These are phyloP conservation scores for Stomorhina lunata DNA, from an alignment of 2,888 invertebrate species.

Conservation along the genomic window DNA sequence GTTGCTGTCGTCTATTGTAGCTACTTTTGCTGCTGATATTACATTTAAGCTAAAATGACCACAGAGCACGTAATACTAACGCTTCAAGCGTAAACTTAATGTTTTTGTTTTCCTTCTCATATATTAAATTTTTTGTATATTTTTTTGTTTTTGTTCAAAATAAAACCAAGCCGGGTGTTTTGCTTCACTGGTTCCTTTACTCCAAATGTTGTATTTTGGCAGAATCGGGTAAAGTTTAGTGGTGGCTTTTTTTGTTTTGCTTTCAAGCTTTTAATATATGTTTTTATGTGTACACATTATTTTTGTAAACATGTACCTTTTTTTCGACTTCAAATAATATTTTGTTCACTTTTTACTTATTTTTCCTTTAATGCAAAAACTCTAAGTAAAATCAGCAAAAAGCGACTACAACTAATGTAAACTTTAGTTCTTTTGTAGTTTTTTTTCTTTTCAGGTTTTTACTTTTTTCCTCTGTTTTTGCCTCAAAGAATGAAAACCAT, in stretches of 20 bases:
- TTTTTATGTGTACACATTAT: too few relatives aligned
- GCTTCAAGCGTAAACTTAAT: slow-evolving; percentile 62
- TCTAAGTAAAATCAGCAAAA: background rate
- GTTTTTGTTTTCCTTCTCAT: background rate
- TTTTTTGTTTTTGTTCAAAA: background rate
- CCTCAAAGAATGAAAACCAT: slow-evolving; percentile 32
- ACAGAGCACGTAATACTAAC: slow-evolving; percentile 61
- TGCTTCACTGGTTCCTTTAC: slow-evolving; percentile 53
- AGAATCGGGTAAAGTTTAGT: slow-evolving; percentile 14
- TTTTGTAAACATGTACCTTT: slow-evolving; percentile 25
- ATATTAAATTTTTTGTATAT: slow-evolving; percentile 14
- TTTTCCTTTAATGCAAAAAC: background rate
- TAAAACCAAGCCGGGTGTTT: slow-evolving; percentile 57
- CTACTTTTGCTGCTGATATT: slow-evolving; percentile 28
- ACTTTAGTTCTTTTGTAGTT: background rate
- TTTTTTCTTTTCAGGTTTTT: background rate
- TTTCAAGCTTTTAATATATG: too few relatives aligned
- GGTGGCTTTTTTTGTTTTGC: slow-evolving; percentile 16
- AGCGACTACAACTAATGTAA: background rate
- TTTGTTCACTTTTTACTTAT: slow-evolving; percentile 5
- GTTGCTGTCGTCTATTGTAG: slow-evolving; percentile 22
- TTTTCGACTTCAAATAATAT: background rate
- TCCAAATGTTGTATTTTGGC: slow-evolving; percentile 14
- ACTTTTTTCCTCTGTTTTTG: slow-evolving; percentile 1
- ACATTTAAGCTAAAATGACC: slow-evolving; percentile 57